Percentiles rank a stretch among this genome's conserved stretches.
Conservation (phyloP, 30 jellyfish, hydroid and myxozoan genomes). For the Catostylus mosaicus region DNA sequence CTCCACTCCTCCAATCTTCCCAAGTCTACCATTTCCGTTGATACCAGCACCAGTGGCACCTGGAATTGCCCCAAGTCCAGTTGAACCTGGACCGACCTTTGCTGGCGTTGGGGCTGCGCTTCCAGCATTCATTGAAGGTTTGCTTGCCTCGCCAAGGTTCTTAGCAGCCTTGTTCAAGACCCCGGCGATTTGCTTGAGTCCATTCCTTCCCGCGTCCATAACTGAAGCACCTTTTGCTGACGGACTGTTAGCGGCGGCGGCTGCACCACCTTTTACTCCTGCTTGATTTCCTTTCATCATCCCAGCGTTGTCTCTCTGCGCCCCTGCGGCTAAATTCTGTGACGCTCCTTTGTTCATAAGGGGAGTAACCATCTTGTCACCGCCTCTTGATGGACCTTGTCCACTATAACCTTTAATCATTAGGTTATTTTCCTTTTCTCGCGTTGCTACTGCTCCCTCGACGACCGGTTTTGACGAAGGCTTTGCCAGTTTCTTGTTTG, state of each 20-base stretch:
- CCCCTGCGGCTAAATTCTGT: neutral
- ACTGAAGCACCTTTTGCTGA: slow-evolving; percentile 53
- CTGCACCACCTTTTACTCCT: slow-evolving; percentile 75
- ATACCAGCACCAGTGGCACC: slow-evolving; percentile 61
- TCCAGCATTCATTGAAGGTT: slow-evolving; percentile 19
- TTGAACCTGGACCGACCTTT: slow-evolving; percentile 53
- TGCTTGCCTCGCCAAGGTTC: slow-evolving; percentile 12
- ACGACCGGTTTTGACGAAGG: slow-evolving; percentile 44
- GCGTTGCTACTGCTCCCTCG: slow-evolving; percentile 43
- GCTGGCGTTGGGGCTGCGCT: slow-evolving; percentile 31
- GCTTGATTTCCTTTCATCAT: slow-evolving; percentile 65
- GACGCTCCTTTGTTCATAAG: slow-evolving; percentile 35
- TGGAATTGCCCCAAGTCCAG: slow-evolving; percentile 76
- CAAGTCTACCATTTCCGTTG: slow-evolving; percentile 66
- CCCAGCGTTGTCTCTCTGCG: slow-evolving; percentile 30
- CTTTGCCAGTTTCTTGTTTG: slow-evolving; percentile 25
- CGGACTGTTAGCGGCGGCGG: slow-evolving; percentile 26
- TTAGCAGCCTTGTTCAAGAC: slow-evolving; percentile 55
- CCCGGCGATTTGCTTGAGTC: slow-evolving; percentile 37
- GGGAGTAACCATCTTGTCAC: slow-evolving; percentile 22
- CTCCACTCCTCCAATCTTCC: slow-evolving; percentile 56
- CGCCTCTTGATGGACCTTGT: slow-evolving; percentile 71
- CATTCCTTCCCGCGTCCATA: slow-evolving; percentile 58
- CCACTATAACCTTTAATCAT: slow-evolving; percentile 57
- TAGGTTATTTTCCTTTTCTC: slow-evolving; percentile 22